phyloP scores from a whole-genome alignment of 2,888 invertebrate species.

The Subacronicta megacephala region DNA sequence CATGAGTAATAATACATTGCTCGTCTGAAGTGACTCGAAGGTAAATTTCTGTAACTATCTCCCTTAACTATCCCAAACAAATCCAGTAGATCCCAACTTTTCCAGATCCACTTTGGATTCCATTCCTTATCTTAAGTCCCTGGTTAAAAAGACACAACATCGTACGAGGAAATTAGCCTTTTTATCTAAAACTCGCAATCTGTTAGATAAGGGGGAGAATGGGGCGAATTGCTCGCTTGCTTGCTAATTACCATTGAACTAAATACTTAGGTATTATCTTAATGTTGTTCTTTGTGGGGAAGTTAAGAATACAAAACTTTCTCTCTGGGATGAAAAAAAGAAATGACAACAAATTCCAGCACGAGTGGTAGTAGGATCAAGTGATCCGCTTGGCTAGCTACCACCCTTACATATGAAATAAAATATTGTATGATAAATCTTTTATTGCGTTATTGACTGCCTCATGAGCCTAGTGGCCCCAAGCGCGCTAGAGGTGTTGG shows the following conservation, averaged over 20 bases:
- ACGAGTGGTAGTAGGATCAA: too few relatives aligned
- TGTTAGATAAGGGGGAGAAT: constrained; percentile 50
- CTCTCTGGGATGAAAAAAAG: too few relatives aligned
- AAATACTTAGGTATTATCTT: constrained; percentile 36
- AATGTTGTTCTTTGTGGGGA: constrained; percentile 20
- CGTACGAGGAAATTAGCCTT: constrained; percentile 53
- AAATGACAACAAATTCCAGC: too few relatives aligned
- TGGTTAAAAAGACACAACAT: constrained; percentile 46
- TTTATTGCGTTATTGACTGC: too few relatives aligned
- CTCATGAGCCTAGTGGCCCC: too few relatives aligned
- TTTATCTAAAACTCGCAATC: constrained; percentile 52
- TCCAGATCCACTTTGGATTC: constrained; percentile 14
- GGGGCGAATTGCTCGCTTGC: constrained; percentile 25
- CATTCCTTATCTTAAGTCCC: constrained; percentile 42
- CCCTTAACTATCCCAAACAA: constrained; percentile 9
- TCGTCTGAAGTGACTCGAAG: neutral
- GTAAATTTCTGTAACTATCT: constrained; percentile 1
- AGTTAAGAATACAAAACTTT: too few relatives aligned
- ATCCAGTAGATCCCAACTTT: constrained; percentile 18
- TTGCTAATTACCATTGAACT: constrained; percentile 44
- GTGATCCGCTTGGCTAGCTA: too few relatives aligned
- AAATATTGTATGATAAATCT: too few relatives aligned
- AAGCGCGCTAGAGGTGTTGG: too few relatives aligned
- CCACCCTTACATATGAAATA: too few relatives aligned
- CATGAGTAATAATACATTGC: too few relatives aligned